These are phyloP conservation scores for Dreissena polymorpha DNA, from an alignment of 1,140 invertebrate species.

Conservation along the genomic window DNA sequence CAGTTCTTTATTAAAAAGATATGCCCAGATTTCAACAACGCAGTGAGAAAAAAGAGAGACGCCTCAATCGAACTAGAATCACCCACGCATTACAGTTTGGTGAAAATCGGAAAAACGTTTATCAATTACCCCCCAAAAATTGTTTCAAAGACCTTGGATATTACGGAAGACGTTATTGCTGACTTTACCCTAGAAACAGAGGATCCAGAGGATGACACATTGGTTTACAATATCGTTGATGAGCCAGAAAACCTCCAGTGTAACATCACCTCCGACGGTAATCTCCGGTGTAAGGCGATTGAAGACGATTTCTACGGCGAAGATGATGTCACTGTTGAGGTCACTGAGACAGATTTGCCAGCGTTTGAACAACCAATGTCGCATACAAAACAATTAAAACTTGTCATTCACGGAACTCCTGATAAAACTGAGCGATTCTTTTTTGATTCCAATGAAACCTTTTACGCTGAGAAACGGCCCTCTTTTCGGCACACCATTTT, in stretches of 20 bases:
- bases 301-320: slow-evolving; percentile 23
- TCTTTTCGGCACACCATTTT: neutral
- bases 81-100: neutral
- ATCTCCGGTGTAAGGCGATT: slow-evolving; percentile 2
- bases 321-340: slow-evolving; percentile 24
- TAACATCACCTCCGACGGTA: neutral
- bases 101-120: slow-evolving; percentile 1
- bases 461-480: slow-evolving; percentile 1
- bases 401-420: neutral
- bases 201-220: slow-evolving; percentile 17
- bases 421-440: slow-evolving; percentile 25
- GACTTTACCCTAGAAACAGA: neutral
- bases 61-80: neutral
- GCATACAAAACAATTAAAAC: slow-evolving; percentile 6
- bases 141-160: neutral
- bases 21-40: neutral
- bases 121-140: slow-evolving; percentile 22
- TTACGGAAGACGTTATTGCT: neutral
- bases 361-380: slow-evolving; percentile 4
- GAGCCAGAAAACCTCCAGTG: neutral
- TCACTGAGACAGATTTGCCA: slow-evolving; percentile 26
- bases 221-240: slow-evolving; percentile 14
- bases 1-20: neutral
- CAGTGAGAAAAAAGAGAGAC: neutral
- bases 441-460: slow-evolving; percentile 20